Base-by-base conservation (phyloP, 1,140 invertebrate species). In the Lysiphlebus fabarum region DNA sequence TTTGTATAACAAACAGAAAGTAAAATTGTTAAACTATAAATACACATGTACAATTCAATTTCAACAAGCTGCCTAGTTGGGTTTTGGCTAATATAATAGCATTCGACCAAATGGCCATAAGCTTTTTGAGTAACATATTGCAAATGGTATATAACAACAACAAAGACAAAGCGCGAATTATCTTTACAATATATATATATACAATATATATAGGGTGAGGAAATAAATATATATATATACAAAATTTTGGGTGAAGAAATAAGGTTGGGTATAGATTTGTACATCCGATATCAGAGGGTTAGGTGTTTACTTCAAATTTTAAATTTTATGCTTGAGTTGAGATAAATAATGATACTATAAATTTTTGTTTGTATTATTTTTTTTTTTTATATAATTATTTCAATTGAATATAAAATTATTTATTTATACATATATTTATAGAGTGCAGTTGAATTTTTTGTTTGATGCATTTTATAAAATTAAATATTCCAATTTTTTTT, bases 241-340 rank as follows among this genome's bases (percentile, higher is more conserved):
- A 26, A 4, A 26, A 1, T 26, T 1, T 26, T 26, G 17, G 17
- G 17, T 26, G 17, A 26, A 26, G 17, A 4, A 26, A 26, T 26
- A 26, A 26, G 17, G 17, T 26, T 26, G 40, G 40, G n/a, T n/a
- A 41, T 8, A 10, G 7, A 6, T 14, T 2, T 45, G 44, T 45
- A 14, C n/a, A 14, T 7, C 7, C 7, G 7, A 26, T 26, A 10
- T 6, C 33, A 26, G 47, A 49, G 47, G 47, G 47, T 54, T 54
- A 54, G 53, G 53, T 54, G 53, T 54, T 54, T 54, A 38, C 17
- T 54, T 54, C 53, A 54, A n/a, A 54, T 54, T 54, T 42, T 33
- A 54, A n/a, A 42, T 43, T 40, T 43, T 26, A 41, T 12, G 11
- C 38, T 40, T 40, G 41, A 54, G 38, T 54, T 51, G 49, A 7